Conservation (phyloP, 2,113 vertebrate genomes). For the Poecile atricapillus region DNA sequence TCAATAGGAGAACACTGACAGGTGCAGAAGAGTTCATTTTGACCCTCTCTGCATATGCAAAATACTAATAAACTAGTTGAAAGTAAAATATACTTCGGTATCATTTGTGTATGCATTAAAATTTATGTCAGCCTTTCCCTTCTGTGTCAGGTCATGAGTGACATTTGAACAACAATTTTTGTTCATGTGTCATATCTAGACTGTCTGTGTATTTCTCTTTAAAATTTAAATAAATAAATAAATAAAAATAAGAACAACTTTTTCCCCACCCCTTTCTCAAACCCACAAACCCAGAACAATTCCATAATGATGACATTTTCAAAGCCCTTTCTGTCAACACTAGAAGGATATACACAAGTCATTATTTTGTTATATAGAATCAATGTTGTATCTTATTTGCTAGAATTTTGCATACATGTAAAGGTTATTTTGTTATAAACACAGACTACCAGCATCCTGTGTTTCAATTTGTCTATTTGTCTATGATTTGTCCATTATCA, state of each 20-base stretch:
- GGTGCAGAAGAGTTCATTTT: not conserved
- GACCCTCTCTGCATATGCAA: not conserved
- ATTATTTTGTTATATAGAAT: not conserved
- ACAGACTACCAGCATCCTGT: not conserved
- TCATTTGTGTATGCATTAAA: not conserved
- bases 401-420: not conserved
- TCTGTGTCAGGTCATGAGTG: slow-evolving; percentile 14
- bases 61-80: not conserved
- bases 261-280: not conserved
- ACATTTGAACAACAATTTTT: slow-evolving; percentile 33
- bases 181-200: not conserved
- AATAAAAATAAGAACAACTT: not conserved
- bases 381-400: not conserved
- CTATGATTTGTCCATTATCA: not conserved
- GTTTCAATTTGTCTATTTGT: no score
- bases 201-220: slow-evolving; percentile 1
- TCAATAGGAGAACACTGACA: not conserved
- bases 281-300: not conserved
- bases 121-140: not conserved
- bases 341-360: not conserved
- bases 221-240: not conserved
- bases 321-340: not conserved
- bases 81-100: not conserved
- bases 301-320: not conserved
- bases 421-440: not conserved